phyloP scores from a whole-genome alignment of 2,113 vertebrate genomes.

The Coptodon rendalli region DNA sequence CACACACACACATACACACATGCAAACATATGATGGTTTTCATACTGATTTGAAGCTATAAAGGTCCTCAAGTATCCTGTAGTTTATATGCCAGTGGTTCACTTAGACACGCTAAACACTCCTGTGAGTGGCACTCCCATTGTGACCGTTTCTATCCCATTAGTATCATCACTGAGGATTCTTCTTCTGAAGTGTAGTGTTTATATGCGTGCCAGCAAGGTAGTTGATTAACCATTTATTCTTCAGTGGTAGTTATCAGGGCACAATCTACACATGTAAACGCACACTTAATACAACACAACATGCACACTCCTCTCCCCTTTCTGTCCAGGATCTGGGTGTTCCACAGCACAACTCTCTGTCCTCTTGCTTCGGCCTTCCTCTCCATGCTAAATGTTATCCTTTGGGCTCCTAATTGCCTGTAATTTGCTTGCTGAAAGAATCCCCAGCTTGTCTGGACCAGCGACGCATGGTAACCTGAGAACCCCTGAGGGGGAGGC shows the following conservation, averaged over 20 bases:
- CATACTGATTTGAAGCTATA: constrained; percentile 13
- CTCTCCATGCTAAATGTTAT: constrained; percentile 72
- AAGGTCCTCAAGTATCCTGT: constrained; percentile 7
- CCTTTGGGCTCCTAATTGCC: constrained; percentile 73
- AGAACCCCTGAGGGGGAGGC: constrained; percentile 52
- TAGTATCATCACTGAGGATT: neutral
- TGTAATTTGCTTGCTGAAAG: constrained; percentile 69
- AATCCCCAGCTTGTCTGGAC: constrained; percentile 69
- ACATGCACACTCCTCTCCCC: neutral
- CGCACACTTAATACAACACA: constrained; percentile 24
- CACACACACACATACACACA: neutral
- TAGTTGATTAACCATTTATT: neutral
- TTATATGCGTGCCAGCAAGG: neutral
- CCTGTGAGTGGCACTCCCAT: constrained; percentile 22
- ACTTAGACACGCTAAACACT: constrained; percentile 38
- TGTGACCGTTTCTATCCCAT: constrained; percentile 26
- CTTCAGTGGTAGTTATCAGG: constrained; percentile 29
- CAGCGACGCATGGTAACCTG: constrained; percentile 68
- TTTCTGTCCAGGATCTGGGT: constrained; percentile 54
- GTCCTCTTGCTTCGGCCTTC: constrained; percentile 48
- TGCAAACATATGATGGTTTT: neutral
- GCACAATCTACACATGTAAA: constrained; percentile 59
- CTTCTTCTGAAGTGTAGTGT: neutral
- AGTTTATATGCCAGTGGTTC: constrained; percentile 34
- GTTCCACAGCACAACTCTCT: constrained; percentile 60